Evolutionary conservation across 2,797 vertebrate genomes (phyloP).

Genomic region (Muscicapa comitata): DNA sequence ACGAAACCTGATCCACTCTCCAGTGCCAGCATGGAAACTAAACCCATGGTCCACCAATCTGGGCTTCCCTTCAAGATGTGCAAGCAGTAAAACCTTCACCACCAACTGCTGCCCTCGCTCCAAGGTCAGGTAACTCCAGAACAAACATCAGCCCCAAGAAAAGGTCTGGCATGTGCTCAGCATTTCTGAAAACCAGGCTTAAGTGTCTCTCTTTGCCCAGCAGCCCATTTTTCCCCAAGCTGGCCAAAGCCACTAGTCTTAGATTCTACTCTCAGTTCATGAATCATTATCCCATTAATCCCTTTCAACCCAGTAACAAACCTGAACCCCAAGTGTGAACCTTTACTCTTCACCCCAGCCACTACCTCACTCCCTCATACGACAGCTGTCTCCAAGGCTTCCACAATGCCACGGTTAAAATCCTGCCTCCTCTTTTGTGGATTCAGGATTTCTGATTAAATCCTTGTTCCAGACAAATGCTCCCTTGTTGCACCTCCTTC

Average conservation of each 20-base stretch:
- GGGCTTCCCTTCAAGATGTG: background rate
- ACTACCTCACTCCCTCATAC: fast-evolving
- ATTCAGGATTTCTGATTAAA: conserved; percentile 9
- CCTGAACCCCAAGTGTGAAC: background rate
- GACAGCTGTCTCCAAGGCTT: conserved; percentile 12
- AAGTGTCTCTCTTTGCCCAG: background rate
- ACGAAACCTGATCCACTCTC: too few relatives aligned
- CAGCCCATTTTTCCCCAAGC: background rate
- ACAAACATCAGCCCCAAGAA: background rate
- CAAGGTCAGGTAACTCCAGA: background rate
- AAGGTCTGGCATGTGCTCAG: background rate
- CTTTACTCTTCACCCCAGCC: background rate
- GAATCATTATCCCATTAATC: background rate
- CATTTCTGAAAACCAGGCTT: background rate
- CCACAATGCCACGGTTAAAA: background rate
- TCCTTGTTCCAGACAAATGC: background rate
- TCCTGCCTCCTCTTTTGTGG: background rate
- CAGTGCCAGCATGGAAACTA: background rate
- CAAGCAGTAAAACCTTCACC: background rate
- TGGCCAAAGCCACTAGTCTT: background rate
- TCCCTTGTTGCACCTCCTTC: background rate
- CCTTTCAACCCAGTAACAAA: background rate
- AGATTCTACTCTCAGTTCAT: background rate
- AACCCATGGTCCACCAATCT: fast-evolving
- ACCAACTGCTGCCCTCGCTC: background rate